Conservation (phyloP, 2,888 invertebrate species). For the Notocelia uddmanniana region DNA sequence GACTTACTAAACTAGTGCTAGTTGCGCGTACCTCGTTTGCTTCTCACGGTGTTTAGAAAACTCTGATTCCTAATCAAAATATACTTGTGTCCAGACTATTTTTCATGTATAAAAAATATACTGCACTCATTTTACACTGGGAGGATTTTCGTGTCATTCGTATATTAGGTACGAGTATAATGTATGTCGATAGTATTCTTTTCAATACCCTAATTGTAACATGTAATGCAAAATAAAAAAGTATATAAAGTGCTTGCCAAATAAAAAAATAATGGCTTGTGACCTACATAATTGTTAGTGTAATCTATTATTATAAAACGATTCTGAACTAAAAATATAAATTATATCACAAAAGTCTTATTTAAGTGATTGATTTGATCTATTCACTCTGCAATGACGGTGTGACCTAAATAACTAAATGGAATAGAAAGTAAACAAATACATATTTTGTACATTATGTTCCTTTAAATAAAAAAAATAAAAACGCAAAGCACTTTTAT, state of each 20-base stretch:
- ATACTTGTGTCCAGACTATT: too few species aligned
- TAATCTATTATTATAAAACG: conserved; percentile 9
- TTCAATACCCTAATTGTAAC: neutral
- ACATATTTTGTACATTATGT: conserved; percentile 47
- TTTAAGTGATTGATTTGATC: conserved; percentile 6
- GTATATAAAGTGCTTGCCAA: neutral
- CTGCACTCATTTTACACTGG: neutral
- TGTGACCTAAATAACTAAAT: conserved; percentile 19
- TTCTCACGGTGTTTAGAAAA: neutral
- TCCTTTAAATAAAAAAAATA: conserved; percentile 23
- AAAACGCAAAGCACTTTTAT: conserved; percentile 9
- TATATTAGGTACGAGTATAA: too few species aligned
- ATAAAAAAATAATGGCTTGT: neutral
- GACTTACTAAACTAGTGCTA: too few species aligned
- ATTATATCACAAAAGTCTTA: conserved; percentile 36
- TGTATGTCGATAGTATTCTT: neutral
- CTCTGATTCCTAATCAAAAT: neutral
- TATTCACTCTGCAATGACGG: conserved; percentile 19
- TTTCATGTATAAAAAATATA: neutral
- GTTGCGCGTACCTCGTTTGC: neutral
- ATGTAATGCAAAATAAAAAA: neutral
- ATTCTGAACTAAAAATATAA: conserved; percentile 13
- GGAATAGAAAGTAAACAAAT: conserved; percentile 46
- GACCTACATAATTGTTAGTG: conserved; percentile 17
- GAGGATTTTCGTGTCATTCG: too few species aligned